Conservation (phyloP, 2,888 invertebrate genomes). For the Cloeon dipterum region DNA sequence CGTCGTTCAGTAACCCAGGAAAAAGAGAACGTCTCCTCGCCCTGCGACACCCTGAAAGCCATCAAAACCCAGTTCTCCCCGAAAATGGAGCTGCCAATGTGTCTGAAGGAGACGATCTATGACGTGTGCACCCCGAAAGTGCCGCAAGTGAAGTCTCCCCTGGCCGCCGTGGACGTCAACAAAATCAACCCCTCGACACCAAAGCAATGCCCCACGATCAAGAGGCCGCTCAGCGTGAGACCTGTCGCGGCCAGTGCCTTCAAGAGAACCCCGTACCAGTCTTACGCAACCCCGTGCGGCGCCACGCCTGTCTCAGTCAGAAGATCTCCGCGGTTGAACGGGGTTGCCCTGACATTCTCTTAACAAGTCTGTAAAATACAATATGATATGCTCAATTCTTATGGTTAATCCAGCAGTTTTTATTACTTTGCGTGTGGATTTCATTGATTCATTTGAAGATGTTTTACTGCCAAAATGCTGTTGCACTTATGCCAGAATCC, state of each 20-base stretch:
- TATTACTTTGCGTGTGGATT: too few species aligned
- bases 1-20: too few species aligned
- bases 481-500: too few species aligned
- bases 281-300: neutral
- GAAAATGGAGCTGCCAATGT: conserved; percentile 3
- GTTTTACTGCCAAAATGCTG: too few species aligned
- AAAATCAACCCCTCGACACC: neutral
- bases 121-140: conserved; percentile 5
- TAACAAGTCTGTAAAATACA: too few species aligned
- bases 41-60: neutral
- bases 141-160: neutral
- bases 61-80: conserved; percentile 1
- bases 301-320: neutral
- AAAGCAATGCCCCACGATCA: neutral
- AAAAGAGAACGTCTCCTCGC: neutral
- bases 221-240: neutral
- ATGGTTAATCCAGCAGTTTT: too few species aligned
- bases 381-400: too few species aligned
- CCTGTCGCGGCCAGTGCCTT: neutral
- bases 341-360: too few species aligned
- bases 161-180: neutral
- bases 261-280: neutral
- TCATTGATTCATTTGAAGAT: too few species aligned
- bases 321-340: neutral
- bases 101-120: conserved; percentile 6